Conservation (phyloP, 2,888 invertebrate genomes). For the Hyalella azteca region DNA sequence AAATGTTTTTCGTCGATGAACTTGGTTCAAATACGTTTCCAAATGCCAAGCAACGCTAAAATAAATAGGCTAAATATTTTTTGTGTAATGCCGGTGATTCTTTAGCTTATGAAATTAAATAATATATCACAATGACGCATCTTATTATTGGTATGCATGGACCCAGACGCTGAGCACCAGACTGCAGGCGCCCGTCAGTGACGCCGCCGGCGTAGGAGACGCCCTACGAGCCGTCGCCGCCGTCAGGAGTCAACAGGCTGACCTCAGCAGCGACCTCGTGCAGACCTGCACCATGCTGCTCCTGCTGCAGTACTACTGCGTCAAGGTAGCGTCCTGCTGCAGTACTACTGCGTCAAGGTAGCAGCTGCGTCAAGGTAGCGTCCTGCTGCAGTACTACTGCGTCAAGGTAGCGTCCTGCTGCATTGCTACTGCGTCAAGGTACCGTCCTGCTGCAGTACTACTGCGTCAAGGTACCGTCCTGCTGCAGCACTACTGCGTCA, state of each 20-base stretch:
- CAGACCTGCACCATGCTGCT: slow-evolving; percentile 54
- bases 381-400: background rate
- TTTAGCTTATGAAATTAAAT: no score
- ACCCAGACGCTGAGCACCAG: slow-evolving; percentile 40
- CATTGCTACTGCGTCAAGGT: background rate
- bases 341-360: background rate
- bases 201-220: slow-evolving; percentile 41
- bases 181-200: slow-evolving; percentile 38
- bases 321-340: slow-evolving; percentile 37
- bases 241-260: slow-evolving; percentile 43
- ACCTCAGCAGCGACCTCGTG: slow-evolving; percentile 46
- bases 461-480: background rate
- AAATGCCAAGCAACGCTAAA: no score
- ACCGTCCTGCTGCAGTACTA: no score
- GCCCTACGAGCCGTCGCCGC: slow-evolving; percentile 45
- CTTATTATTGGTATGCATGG: no score
- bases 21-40: no score
- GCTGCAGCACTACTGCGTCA: background rate
- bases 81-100: no score
- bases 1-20: no score
- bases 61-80: no score
- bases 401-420: background rate
- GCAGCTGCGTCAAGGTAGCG: background rate
- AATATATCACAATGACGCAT: no score
- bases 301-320: slow-evolving; percentile 49